These are phyloP conservation scores for Macrocentrus cingulum DNA, from an alignment of 1,140 invertebrate species.

Conservation along the genomic window DNA sequence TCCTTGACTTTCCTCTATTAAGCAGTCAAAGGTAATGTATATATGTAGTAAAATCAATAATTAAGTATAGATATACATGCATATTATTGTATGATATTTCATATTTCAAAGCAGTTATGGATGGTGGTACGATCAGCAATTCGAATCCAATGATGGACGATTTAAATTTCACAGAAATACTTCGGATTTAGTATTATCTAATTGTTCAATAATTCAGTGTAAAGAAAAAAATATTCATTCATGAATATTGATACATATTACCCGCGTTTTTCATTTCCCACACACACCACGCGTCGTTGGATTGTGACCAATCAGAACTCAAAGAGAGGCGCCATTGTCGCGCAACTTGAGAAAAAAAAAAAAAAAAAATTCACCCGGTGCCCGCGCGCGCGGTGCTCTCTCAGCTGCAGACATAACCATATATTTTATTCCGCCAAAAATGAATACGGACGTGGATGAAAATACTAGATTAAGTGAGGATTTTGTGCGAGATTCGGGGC, in stretches of 20 bases:
- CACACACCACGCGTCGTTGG: too few relatives aligned
- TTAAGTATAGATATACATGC: too few relatives aligned
- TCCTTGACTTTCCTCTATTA: conserved; percentile 38
- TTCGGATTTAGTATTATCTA: conserved; percentile 44
- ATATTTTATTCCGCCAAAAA: conserved; percentile 27
- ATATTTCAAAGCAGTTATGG: conserved; percentile 41
- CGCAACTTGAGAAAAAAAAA: too few relatives aligned
- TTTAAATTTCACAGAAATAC: conserved; percentile 47
- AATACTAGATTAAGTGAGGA: conserved; percentile 19
- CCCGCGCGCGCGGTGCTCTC: background rate
- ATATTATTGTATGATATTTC: too few relatives aligned
- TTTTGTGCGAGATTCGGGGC: conserved; percentile 4
- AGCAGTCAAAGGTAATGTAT: conserved; percentile 49
- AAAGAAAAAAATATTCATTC: conserved; percentile 40
- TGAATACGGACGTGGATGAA: conserved; percentile 19
- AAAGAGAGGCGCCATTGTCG: too few relatives aligned
- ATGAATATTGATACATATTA: conserved; percentile 15
- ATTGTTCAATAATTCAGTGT: conserved; percentile 45
- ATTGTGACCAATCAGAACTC: too few relatives aligned
- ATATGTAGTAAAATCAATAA: too few relatives aligned
- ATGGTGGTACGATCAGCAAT: conserved; percentile 49
- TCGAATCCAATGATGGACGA: conserved; percentile 38
- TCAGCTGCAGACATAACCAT: background rate
- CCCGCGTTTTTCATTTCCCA: background rate
- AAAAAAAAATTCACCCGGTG: conserved; percentile 35